Evolutionary conservation across 2,888 invertebrate genomes (phyloP), one percentile per base, ranked within the genome.

Genomic region (Phytoseiulus persimilis): DNA sequence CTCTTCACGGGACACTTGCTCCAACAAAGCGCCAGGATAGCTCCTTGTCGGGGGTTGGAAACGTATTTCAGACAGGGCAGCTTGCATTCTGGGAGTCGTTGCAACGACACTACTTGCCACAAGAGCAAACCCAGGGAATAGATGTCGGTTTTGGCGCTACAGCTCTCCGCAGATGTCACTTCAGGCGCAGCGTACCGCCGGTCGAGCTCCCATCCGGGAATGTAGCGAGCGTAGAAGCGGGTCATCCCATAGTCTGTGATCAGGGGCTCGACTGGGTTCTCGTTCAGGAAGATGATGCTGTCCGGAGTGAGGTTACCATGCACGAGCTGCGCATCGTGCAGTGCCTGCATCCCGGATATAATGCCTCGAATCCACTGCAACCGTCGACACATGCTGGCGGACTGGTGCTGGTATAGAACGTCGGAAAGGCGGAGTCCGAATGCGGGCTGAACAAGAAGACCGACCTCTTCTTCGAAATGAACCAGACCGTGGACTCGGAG

Each of bases 251-350:
- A 87, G 14, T 87, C 87, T 23, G 87, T 33, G 31, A 87, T 33
- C 32, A 87, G 28, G 23, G 87, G 87, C 33, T 39, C 33, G 32
- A 32, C 87, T 2, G 33, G 3, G 14, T 87, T 9, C n/a, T 87
- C 87, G 9, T 9, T 45, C 11, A 2, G 32, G 33, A 83, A 83
- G 32, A 83, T 23, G 28, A 83, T 33, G 83, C 33, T 31, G 31
- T 83, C 83, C 23, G 83, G 83, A 11, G 83, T 83, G 6, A 83
- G 83, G 28, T 83, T 83, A 31, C 83, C 83, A 23, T 83, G 83
- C 83, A 83, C 83, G 83, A 83, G 31, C 32, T 83, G 83, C 31
- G 31, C 33, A 14, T 83, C 83, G 31, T 83, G 83, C 83, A 83
- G 83, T 18, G 83, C 83, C 11, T 33, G 32, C 31, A 83, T 31